Conservation (phyloP, 2,113 vertebrate species). For the Chrysemys picta region DNA sequence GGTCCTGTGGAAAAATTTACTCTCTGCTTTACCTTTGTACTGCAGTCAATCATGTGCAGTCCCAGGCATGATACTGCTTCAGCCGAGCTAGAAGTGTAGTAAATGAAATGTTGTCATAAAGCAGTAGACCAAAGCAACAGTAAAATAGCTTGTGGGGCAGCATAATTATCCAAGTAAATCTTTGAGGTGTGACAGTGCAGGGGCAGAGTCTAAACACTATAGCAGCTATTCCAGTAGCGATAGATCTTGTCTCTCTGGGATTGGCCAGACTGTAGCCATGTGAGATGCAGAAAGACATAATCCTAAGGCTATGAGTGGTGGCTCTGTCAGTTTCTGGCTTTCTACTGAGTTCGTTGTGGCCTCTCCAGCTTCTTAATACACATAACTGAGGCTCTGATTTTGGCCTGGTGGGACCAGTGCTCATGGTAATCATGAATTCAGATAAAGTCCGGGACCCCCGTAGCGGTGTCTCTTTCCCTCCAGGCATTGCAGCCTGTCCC, state of each 20-base stretch:
- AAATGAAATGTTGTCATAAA: neutral
- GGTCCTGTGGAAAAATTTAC: too few species aligned
- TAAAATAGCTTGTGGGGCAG: neutral
- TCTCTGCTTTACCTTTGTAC: neutral
- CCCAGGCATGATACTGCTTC: neutral
- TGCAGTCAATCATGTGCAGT: neutral
- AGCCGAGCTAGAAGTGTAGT: neutral
- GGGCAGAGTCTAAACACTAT: neutral
- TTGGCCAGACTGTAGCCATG: neutral
- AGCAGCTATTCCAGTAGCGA: neutral
- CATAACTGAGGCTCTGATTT: too few species aligned
- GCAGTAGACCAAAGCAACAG: neutral
- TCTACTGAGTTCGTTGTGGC: neutral
- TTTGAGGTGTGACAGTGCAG: neutral
- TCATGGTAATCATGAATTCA: too few species aligned
- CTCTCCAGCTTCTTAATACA: neutral
- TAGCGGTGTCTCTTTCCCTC: too few species aligned
- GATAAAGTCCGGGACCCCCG: too few species aligned
- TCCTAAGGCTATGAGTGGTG: too few species aligned
- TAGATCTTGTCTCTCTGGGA: neutral
- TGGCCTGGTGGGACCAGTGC: too few species aligned
- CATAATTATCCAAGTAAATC: neutral
- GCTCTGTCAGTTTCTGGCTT: neutral
- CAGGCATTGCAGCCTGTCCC: too few species aligned
- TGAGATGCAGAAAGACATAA: neutral